Conservation (phyloP, 2,797 vertebrate genomes). For the Sebastes cheni region DNA sequence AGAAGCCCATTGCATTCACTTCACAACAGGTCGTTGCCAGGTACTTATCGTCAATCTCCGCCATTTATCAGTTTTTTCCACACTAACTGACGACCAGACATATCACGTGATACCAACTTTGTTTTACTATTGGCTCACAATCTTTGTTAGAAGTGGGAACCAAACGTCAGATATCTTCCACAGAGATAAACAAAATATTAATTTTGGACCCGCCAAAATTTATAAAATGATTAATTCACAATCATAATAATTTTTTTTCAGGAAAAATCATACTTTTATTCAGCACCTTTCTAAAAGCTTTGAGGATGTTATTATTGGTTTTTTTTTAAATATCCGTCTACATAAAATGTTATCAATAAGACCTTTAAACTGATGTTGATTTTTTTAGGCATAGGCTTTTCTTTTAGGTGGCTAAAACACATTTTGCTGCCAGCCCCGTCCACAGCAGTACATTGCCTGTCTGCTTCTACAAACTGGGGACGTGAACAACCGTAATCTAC, state of each 20-base stretch:
- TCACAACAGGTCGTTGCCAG: too few relatives aligned
- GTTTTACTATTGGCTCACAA: not conserved
- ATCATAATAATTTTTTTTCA: not conserved
- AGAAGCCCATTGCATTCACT: too few relatives aligned
- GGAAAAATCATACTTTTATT: too few relatives aligned
- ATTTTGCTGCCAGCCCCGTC: too few relatives aligned
- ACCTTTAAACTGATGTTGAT: not conserved
- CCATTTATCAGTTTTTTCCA: too few relatives aligned
- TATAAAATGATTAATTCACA: not conserved
- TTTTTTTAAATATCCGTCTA: not conserved
- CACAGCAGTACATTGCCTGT: too few relatives aligned
- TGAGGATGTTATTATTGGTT: not conserved
- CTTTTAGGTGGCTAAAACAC: not conserved
- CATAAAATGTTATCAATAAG: not conserved
- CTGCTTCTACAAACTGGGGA: too few relatives aligned
- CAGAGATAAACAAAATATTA: not conserved
- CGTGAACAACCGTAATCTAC: too few relatives aligned
- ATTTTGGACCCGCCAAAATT: not conserved
- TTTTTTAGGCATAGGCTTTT: not conserved
- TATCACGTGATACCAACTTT: not conserved
- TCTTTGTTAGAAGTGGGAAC: accelerated
- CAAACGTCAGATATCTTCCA: not conserved
- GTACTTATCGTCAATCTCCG: too few relatives aligned
- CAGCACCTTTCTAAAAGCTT: not conserved
- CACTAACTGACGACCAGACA: too few relatives aligned